Base-by-base conservation (phyloP, 2,113 vertebrate species). In the Pantherophis guttatus region DNA sequence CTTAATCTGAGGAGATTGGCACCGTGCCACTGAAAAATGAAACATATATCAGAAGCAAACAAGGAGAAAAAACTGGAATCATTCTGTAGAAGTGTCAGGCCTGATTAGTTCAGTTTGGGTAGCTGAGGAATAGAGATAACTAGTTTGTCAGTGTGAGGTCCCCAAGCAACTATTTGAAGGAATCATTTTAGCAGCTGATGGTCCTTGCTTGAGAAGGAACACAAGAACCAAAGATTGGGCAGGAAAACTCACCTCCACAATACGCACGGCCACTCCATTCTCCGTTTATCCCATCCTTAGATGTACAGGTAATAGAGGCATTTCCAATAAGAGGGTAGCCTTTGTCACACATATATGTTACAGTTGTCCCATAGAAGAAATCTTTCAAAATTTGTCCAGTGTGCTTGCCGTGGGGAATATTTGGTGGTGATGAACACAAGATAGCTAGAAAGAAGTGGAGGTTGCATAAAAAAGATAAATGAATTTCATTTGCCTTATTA, bases 281-380 rank as follows among this genome's bases (percentile, higher is more conserved):
- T 10, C 97, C 97, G 11, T 92, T 95, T 2, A 0, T 0, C 50
- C 96, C 95, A 0, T 97, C 97, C 2, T 1, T 53, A 62, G 94
- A 97, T 93, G 97, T 98, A 62, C 97, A 97, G 94, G 96, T 50
- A 91, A 97, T 94, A 93, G 95, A 96, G 62, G 91, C 44, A 50
- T 97, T 75, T 59, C 96, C 97, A 0, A 95, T 65, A 2, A 97
- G 95, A 0, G 96, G 95, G 70, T 94, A 93, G 39, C 96, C 97
- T 0, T 12, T 3, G 0, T 44, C 0, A 33, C 97, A 98, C 1
- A 1, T 93, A 95, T 97, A 97, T 0, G 88, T 97, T 1, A 97
- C 91, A 0, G 96, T 58, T 0, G 53, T 95, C 89, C 97, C 97
- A 1, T 93, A 97, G 93, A 3, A 2, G 94, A 97, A 97, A 8